Evolutionary conservation across 2,888 invertebrate genomes (phyloP), one percentile per base, ranked within the genome.

Genomic region (Hoplodrina blanda): DNA sequence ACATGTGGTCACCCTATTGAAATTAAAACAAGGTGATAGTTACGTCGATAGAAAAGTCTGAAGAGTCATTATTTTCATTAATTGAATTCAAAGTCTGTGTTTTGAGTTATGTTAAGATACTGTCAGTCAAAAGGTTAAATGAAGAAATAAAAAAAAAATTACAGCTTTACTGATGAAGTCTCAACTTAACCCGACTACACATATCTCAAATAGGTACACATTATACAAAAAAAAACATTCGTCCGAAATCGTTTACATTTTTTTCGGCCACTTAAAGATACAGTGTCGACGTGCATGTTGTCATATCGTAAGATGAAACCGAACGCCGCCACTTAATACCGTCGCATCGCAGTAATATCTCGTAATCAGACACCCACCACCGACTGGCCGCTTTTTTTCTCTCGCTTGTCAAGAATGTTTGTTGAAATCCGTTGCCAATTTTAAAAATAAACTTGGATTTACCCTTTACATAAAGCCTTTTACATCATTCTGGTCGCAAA

Each of bases 331-430:
- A 87, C 68, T 72, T 73, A 73, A 86, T 75, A 83, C 85, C 76
- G 73, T 70, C 81, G 74, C 85, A 85, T 85, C 89, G 81, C 73
- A 81, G 77, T 85, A 80, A 82, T 88, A 87, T 88, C 88, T 82
- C 63, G 88, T 83, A 86, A 89, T 85, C 86, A 57, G 84, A 88
- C 80, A 87, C 88, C 86, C 80, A 87, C 88, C 86, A 33, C 49
- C 49, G 54, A 71, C 67, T 62, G 76, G 63, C 62, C 57, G 60
- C 53, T 60, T 70, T 73, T 76, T 80, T 81, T 76, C 66, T 74
- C 80, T 78, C 62, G 61, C 56, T 62, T 60, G 74, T 73, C 69
- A 64, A 67, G 71, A 74, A 73, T 82, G 76, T 81, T 78, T 80
- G 78, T 83, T 82, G 62, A 73, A 83, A 82, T 82, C 77, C 78